These are phyloP conservation scores for Pandion haliaetus DNA, from an alignment of 2,113 vertebrate species.

Conservation along the genomic window DNA sequence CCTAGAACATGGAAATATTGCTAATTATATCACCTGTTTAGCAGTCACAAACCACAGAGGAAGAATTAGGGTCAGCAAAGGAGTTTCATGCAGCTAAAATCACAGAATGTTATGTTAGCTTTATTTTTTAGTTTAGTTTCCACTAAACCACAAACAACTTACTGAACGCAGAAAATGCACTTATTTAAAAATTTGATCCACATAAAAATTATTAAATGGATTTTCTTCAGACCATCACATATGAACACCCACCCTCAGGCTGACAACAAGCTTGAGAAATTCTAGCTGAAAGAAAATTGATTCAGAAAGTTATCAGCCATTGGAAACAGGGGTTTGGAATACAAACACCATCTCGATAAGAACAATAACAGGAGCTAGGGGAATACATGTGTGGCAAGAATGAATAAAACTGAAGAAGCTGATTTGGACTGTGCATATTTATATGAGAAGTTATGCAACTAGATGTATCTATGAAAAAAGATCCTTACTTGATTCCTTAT, in stretches of 20 bases:
- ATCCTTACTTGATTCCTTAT: neutral
- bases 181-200: constrained; percentile 21
- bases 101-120: neutral
- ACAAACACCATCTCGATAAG: constrained; percentile 19
- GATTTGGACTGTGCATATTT: neutral
- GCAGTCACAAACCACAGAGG: neutral
- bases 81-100: neutral
- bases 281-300: constrained; percentile 1
- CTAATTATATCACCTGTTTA: neutral
- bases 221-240: neutral
- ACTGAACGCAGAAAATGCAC: neutral
- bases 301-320: constrained; percentile 32
- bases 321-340: constrained; percentile 24
- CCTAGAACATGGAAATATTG: neutral
- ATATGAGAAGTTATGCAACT: neutral
- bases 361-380: neutral
- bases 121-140: neutral
- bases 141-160: neutral
- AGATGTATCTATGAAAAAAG: neutral
- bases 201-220: constrained; percentile 7
- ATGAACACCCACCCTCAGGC: neutral
- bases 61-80: neutral
- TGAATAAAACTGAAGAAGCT: constrained; percentile 1
- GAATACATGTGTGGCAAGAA: neutral
- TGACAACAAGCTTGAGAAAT: neutral